Percentiles rank a stretch among this genome's conserved stretches.
These are phyloP conservation scores for Bombus pyrosoma DNA, from an alignment of 1,140 invertebrate genomes.

Conservation along the genomic window DNA sequence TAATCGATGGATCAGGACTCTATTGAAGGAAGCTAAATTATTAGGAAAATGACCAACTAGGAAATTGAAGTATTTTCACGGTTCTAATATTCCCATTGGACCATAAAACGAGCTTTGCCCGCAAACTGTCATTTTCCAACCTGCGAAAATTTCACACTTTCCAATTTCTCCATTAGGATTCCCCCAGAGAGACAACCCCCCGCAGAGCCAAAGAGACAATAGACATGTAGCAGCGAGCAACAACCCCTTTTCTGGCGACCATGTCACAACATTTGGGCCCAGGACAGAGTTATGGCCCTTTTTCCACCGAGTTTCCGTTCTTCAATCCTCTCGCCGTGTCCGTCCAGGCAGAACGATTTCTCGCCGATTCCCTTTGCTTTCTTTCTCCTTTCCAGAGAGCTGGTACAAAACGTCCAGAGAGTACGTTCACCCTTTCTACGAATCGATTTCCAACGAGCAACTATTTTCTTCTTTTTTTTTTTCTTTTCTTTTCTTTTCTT, in stretches of 20 bases:
- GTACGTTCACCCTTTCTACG: constrained; percentile 6
- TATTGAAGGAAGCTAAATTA: no score
- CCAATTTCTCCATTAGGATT: not conserved
- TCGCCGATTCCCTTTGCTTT: constrained; percentile 23
- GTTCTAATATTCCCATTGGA: not conserved
- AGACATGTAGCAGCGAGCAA: not conserved
- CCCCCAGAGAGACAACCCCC: constrained; percentile 24
- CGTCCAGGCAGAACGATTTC: constrained; percentile 34
- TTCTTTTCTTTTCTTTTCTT: no score
- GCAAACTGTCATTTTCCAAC: not conserved
- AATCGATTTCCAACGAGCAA: not conserved
- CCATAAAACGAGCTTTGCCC: not conserved
- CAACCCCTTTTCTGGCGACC: constrained; percentile 48
- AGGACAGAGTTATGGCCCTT: constrained; percentile 57
- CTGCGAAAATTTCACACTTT: constrained; percentile 19
- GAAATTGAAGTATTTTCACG: no score
- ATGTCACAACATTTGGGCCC: constrained; percentile 66
- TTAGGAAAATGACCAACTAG: no score
- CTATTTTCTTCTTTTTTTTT: not conserved
- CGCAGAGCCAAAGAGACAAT: constrained; percentile 50
- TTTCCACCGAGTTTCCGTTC: constrained; percentile 49
- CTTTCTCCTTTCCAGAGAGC: not conserved
- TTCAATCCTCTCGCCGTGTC: constrained; percentile 10
- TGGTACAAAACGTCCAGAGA: not conserved
- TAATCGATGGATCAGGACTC: no score